Evolutionary conservation across 2,888 invertebrate genomes (phyloP).

Genomic region (Scaeva pyrastri): DNA sequence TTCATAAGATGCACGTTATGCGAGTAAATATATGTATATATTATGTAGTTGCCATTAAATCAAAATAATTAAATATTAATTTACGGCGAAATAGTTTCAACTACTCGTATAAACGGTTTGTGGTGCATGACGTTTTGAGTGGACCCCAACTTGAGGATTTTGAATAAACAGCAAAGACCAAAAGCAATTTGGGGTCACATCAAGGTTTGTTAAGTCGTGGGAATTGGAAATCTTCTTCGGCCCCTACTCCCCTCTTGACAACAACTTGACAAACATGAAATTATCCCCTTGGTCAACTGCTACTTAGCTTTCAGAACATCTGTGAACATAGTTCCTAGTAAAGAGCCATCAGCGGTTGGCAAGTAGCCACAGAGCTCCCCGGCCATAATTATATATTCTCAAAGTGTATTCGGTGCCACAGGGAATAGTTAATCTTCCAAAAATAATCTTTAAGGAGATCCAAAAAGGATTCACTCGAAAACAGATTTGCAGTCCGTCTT

Average conservation of each 20-base stretch:
- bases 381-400: constrained; percentile 13
- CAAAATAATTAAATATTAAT: background rate
- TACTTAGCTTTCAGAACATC: constrained; percentile 68
- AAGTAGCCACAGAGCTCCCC: constrained; percentile 62
- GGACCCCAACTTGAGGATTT: constrained; percentile 31
- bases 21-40: too few relatives aligned
- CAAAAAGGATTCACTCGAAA: background rate
- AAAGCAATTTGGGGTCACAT: constrained; percentile 59
- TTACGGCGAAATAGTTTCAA: background rate
- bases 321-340: constrained; percentile 65
- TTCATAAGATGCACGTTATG: background rate
- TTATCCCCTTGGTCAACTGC: constrained; percentile 72
- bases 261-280: constrained; percentile 70
- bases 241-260: constrained; percentile 8
- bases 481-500: background rate
- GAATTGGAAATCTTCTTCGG: constrained; percentile 22
- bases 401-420: constrained; percentile 26
- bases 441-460: background rate
- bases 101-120: background rate
- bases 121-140: constrained; percentile 47
- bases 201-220: constrained; percentile 67
- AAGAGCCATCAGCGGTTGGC: constrained; percentile 53
- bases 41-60: background rate
- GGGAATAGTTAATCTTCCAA: background rate
- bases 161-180: constrained; percentile 62